Evolutionary conservation across 2,113 vertebrate species (phyloP).

Genomic region (Peromyscus polionotus): DNA sequence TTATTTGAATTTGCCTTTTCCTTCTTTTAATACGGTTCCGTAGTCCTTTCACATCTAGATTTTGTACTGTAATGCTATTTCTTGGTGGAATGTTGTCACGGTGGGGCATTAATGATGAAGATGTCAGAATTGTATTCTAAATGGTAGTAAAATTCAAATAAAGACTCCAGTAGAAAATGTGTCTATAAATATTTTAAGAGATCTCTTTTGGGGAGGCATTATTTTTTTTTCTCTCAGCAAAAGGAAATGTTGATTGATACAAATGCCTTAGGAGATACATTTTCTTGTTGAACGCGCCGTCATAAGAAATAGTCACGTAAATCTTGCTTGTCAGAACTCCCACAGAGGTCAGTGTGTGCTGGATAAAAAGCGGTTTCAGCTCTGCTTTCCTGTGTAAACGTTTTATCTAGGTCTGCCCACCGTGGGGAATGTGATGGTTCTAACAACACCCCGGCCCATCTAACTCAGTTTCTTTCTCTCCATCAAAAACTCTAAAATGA

Average conservation of each 20-base stretch:
- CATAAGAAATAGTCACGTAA: constrained; percentile 78
- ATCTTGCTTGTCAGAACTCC: constrained; percentile 77
- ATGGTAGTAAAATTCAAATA: constrained; percentile 83
- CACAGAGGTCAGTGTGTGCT: constrained; percentile 70
- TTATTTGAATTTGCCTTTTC: constrained; percentile 74
- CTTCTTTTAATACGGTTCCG: constrained; percentile 41
- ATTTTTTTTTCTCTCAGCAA: constrained; percentile 68
- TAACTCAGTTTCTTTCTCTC: constrained; percentile 78
- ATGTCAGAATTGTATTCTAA: constrained; percentile 79
- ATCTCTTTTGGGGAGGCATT: constrained; percentile 13
- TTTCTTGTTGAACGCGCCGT: constrained; percentile 64
- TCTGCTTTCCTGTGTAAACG: constrained; percentile 82
- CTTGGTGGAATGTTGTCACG: constrained; percentile 40
- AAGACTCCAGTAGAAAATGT: constrained; percentile 75
- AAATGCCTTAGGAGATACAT: constrained; percentile 71
- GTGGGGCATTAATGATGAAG: constrained; percentile 65
- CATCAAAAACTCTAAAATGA: constrained; percentile 83
- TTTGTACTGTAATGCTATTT: constrained; percentile 63
- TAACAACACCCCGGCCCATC: constrained; percentile 81
- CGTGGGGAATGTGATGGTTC: constrained; percentile 80
- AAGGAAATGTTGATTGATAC: constrained; percentile 76
- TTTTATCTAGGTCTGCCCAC: constrained; percentile 66
- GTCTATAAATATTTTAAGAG: constrained; percentile 81
- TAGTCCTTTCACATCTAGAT: constrained; percentile 63
- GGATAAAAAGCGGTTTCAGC: constrained; percentile 48